A percentile compares a stretch with the other conserved stretches of the same genome.
Conservation (phyloP, 2,113 vertebrate species). For the Laticauda laticaudata region DNA sequence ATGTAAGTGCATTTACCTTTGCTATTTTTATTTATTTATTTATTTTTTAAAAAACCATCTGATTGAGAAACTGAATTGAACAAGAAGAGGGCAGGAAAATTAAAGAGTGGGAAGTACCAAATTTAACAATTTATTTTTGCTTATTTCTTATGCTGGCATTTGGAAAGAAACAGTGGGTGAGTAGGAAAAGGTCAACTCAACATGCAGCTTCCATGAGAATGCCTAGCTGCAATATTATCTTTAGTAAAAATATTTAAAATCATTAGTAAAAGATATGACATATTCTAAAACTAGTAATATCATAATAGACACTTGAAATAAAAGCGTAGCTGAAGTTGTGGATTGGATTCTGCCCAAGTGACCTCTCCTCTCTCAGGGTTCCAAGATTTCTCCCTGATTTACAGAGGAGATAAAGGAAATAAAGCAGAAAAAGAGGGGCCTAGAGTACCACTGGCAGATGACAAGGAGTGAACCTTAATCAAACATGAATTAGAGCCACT, state of each 20-base stretch:
- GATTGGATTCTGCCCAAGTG: not conserved
- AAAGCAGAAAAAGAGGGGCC: not conserved
- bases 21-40: not conserved
- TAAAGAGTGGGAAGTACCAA: not conserved
- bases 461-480: not conserved
- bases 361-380: not conserved
- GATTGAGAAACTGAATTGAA: not conserved
- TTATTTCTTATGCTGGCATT: not conserved
- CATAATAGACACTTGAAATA: not conserved
- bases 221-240: not conserved
- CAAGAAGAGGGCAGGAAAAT: not conserved
- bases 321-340: not conserved
- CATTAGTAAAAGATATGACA: not conserved
- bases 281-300: not conserved
- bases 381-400: not conserved
- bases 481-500: not conserved
- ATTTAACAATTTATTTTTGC: not conserved
- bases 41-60: not conserved
- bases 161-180: not conserved
- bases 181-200: not conserved
- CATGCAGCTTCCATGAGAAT: not conserved
- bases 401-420: not conserved
- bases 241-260: not conserved
- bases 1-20: not conserved
- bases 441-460: not conserved